Evolutionary conservation across 1,140 invertebrate genomes (phyloP), one percentile per base, ranked within the genome.

Genomic region (Platorchestia sp.): DNA sequence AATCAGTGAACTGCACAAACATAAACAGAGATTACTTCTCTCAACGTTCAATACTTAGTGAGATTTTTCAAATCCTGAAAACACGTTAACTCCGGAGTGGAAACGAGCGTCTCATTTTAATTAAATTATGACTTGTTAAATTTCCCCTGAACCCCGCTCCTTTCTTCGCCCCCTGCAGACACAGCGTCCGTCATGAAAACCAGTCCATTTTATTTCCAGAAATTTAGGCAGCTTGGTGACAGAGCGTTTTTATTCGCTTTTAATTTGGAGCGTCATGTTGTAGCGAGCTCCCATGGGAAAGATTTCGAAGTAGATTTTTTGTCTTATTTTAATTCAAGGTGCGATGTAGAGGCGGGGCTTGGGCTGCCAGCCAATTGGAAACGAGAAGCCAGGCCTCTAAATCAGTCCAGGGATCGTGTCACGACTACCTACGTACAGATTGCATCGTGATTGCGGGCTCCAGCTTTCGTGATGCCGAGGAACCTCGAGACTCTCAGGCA

Each of bases 271-370:
- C 59, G 59, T 75, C 59, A 27, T 75, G 59, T 75, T 75, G 59
- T 75, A 75, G 59, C 59, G 59, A 75, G 59, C 59, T 75, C 27
- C 59, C 59, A 75, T 1, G 27, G 59, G 7, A 75, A 75, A 75
- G 27, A 75, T 75, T 75, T 36, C 59, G 14, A 27, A 75, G 59
- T 75, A 27, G 27, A 75, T 75, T 75, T 75, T 75, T 75, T 75
- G 59, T 36, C 59, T 75, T 75, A 75, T 75, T 75, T 75, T 75
- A 75, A 75, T 75, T 75, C 59, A 75, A 75, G 59, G 59, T 75
- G 59, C 27, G 1, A 75, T 75, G 59, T 75, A 10, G 14, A 36
- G 59, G 59, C 59, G 59, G 59, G 59, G 59, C 27, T 36, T 75
- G 59, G 59, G 59, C 59, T 75, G 59, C 36, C 59, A 75, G 59